phyloP scores from a whole-genome alignment of 2,888 invertebrate species.

The Trissolcus japonicus region DNA sequence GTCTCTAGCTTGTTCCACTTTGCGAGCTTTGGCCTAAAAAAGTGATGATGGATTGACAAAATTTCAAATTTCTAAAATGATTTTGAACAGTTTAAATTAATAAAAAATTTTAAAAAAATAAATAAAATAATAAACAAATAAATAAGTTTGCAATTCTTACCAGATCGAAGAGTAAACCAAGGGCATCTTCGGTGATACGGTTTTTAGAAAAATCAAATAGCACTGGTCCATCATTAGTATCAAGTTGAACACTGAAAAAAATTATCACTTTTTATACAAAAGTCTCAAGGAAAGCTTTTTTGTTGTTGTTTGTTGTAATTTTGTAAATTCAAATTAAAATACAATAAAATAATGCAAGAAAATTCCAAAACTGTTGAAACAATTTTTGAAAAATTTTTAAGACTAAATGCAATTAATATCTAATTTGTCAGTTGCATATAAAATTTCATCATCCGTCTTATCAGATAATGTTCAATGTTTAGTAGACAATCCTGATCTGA shows the following conservation, averaged over 20 bases:
- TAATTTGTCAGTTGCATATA: too few species aligned
- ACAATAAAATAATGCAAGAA: too few species aligned
- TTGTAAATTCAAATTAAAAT: too few species aligned
- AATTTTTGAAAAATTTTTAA: too few species aligned
- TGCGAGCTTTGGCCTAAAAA: conserved; percentile 82
- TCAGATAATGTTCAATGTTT: too few species aligned
- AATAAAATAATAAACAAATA: not conserved
- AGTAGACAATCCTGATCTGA: too few species aligned
- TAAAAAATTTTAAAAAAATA: conserved; percentile 12
- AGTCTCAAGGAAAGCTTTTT: not conserved
- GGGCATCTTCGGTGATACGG: conserved; percentile 86
- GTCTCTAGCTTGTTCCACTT: conserved; percentile 90
- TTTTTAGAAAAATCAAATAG: conserved; percentile 98
- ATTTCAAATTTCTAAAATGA: not conserved
- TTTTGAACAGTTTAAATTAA: conserved; percentile 12
- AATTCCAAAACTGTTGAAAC: too few species aligned
- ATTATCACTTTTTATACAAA: too few species aligned
- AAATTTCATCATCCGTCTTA: too few species aligned
- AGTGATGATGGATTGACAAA: not conserved
- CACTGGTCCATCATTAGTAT: conserved; percentile 93
- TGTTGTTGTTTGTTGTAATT: too few species aligned
- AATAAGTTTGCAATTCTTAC: conserved; percentile 78
- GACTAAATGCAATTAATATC: too few species aligned
- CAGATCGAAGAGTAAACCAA: conserved; percentile 86
- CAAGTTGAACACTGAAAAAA: conserved; percentile 81